Percentiles rank a stretch among this genome's conserved stretches.
Evolutionary conservation across 1,140 invertebrate genomes (phyloP).

Genomic region (Leptopilina clavipes): DNA sequence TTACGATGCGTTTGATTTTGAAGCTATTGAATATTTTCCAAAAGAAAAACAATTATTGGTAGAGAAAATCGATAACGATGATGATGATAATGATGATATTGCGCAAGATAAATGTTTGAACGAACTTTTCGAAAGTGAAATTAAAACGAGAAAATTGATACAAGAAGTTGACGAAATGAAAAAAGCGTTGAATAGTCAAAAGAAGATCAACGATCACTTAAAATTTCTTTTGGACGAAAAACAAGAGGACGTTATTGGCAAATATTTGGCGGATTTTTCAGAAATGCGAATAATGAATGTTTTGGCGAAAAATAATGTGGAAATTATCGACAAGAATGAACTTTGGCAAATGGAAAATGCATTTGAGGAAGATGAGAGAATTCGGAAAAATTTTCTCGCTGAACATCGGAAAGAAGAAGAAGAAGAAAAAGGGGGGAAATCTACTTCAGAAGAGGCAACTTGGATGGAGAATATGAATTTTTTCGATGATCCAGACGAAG

Average conservation of each 20-base stretch:
- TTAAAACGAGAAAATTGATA: background rate
- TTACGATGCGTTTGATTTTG: background rate
- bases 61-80: background rate
- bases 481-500: background rate
- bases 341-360: background rate
- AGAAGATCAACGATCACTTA: background rate
- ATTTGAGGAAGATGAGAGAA: conserved; percentile 2
- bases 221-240: background rate
- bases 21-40: background rate
- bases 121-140: conserved; percentile 1
- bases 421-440: background rate
- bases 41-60: background rate
- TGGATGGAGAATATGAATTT: conserved; percentile 17
- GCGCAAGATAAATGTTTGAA: background rate
- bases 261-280: background rate
- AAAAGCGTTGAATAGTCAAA: background rate
- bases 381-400: background rate
- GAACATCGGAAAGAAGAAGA: background rate
- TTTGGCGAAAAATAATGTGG: background rate
- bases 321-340: background rate
- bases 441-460: background rate
- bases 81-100: background rate
- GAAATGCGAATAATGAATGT: background rate
- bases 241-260: background rate
- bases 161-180: conserved; percentile 24